Evolutionary conservation across 2,797 vertebrate genomes (phyloP).

Genomic region (Tauraco hartlaubi): DNA sequence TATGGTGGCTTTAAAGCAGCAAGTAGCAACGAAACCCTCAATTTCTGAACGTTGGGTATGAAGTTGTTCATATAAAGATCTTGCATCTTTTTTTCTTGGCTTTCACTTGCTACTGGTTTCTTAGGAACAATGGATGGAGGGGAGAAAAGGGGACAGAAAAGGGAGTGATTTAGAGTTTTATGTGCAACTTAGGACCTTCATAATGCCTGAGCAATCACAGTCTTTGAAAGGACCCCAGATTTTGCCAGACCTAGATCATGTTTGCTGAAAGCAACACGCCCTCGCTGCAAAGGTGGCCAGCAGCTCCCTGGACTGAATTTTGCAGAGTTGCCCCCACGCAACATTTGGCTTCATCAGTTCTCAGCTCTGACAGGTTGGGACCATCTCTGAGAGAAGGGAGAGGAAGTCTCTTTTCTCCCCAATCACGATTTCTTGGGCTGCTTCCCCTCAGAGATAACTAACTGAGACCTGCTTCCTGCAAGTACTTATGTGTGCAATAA

Average conservation of each 20-base stretch:
- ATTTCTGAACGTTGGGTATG: rapidly evolving
- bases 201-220: not conserved
- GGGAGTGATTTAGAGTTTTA: not conserved
- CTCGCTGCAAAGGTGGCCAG: not conserved
- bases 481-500: not conserved
- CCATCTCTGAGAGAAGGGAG: not conserved
- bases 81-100: not conserved
- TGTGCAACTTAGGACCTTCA: not conserved
- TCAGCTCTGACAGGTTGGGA: not conserved
- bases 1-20: not conserved
- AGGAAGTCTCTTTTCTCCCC: not conserved
- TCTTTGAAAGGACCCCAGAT: not conserved
- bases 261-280: not conserved
- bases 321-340: rapidly evolving
- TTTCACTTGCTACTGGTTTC: not conserved
- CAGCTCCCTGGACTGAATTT: not conserved
- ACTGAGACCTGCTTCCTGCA: not conserved
- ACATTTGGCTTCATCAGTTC: not conserved
- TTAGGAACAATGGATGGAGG: not conserved
- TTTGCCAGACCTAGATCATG: not conserved
- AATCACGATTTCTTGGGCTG: not conserved
- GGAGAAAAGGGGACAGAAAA: not conserved
- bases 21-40: rapidly evolving
- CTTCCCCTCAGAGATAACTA: not conserved
- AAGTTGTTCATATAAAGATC: not conserved